Conservation (phyloP, 2,113 vertebrate genomes). For the Alligator mississippiensis region DNA sequence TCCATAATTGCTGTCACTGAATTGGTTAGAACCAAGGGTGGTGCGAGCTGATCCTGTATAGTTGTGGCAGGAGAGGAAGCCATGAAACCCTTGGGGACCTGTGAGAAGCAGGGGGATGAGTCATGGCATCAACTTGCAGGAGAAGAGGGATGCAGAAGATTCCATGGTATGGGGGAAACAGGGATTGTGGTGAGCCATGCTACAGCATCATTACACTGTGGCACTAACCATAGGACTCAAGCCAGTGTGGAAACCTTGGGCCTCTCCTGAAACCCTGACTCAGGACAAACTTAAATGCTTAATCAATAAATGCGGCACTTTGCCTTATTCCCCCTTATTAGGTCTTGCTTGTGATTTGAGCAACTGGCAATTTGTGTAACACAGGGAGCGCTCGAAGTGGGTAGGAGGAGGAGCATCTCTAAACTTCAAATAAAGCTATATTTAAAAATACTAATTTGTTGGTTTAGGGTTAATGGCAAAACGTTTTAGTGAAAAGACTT, state of each 20-base stretch:
- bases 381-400: rapidly evolving
- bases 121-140: neutral
- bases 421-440: neutral
- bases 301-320: too few relatives aligned
- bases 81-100: neutral
- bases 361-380: too few relatives aligned
- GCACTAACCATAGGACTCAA: neutral
- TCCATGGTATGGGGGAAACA: neutral
- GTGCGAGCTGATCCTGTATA: neutral
- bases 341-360: too few relatives aligned
- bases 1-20: neutral
- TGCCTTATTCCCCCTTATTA: too few relatives aligned
- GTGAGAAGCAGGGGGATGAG: rapidly evolving
- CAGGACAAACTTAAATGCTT: neutral
- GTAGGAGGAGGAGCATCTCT: slow-evolving; percentile 3
- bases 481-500: slow-evolving; percentile 64
- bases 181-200: neutral
- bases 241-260: neutral
- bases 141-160: neutral
- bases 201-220: neutral
- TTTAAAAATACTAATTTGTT: slow-evolving; percentile 53
- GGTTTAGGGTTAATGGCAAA: slow-evolving; percentile 62
- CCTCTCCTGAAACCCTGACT: neutral
- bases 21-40: neutral
- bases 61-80: neutral